phyloP scores from a whole-genome alignment of 2,888 invertebrate genomes.

The Drosophila setosimentum region DNA sequence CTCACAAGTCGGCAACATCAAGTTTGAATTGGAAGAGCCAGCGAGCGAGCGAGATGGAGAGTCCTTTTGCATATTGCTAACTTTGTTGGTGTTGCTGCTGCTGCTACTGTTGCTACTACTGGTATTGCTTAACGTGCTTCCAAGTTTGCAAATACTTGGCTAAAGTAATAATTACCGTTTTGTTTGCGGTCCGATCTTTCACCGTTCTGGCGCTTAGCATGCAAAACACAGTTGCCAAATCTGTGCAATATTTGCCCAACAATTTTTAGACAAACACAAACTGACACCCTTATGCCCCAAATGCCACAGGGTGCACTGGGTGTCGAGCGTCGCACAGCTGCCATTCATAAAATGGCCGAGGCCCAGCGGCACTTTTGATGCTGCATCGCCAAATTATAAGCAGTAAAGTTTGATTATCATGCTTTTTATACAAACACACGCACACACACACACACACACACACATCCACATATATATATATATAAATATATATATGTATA shows the following conservation, averaged over 20 bases:
- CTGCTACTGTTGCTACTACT: constrained; percentile 10
- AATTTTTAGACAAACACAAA: constrained; percentile 24
- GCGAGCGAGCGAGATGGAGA: not conserved
- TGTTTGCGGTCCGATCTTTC: constrained; percentile 46
- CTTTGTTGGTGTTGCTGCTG: not conserved
- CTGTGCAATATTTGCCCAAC: constrained; percentile 34
- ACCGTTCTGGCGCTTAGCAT: constrained; percentile 26
- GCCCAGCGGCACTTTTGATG: constrained; percentile 50
- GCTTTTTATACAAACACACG: constrained; percentile 16
- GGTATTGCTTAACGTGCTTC: constrained; percentile 24
- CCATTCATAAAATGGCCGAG: constrained; percentile 38
- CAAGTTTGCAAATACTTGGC: constrained; percentile 58
- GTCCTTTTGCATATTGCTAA: constrained; percentile 14
- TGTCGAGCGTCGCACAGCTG: constrained; percentile 25
- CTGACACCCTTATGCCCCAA: not conserved
- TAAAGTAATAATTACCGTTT: constrained; percentile 65
- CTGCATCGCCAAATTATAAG: constrained; percentile 62
- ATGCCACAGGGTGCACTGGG: constrained; percentile 8
- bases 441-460: not conserved
- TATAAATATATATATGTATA: not conserved
- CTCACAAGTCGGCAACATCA: constrained; percentile 48
- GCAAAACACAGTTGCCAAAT: constrained; percentile 26
- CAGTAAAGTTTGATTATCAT: constrained; percentile 68
- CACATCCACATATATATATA: not conserved
- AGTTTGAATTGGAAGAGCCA: constrained; percentile 5